Evolutionary conservation across 2,888 invertebrate genomes (phyloP).

Genomic region (Priocnemis perturbator): DNA sequence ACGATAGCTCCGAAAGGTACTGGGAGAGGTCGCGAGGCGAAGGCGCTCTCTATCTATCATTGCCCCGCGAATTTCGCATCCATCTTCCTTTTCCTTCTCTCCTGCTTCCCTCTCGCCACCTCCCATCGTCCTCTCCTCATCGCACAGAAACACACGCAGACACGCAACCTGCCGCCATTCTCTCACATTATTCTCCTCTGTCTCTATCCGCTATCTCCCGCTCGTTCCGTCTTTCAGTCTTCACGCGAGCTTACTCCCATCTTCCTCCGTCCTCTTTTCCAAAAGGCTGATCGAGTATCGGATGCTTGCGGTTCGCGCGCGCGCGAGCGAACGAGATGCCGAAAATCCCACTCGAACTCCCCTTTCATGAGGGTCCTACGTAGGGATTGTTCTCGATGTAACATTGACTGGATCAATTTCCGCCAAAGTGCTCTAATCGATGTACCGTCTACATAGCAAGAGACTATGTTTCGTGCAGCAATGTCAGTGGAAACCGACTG

Average conservation of each 20-base stretch:
- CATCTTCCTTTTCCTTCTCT: conserved; percentile 42
- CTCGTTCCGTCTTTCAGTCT: background rate
- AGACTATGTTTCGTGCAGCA: too few species aligned
- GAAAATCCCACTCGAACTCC: conserved; percentile 23
- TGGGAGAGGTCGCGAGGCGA: conserved; percentile 28
- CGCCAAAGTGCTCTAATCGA: too few species aligned
- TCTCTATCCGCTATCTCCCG: conserved; percentile 2
- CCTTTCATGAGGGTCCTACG: too few species aligned
- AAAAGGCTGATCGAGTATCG: conserved; percentile 51
- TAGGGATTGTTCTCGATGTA: too few species aligned
- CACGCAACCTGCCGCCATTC: conserved; percentile 25
- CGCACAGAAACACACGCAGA: conserved; percentile 31
- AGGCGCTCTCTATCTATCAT: conserved; percentile 56
- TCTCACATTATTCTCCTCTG: conserved; percentile 23
- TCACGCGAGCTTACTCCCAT: conserved; percentile 2
- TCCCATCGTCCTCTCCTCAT: conserved; percentile 19
- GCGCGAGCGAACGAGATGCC: conserved; percentile 23
- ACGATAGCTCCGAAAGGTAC: conserved; percentile 24
- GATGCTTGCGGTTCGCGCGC: conserved; percentile 57
- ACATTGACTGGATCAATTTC: too few species aligned
- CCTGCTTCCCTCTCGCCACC: conserved; percentile 11
- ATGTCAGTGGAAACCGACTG: too few species aligned
- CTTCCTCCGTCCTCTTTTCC: conserved; percentile 25
- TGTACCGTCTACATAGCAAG: too few species aligned
- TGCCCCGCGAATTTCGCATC: conserved; percentile 51